These are phyloP conservation scores for Synergus gifuensis DNA, from an alignment of 2,888 invertebrate genomes.

Conservation along the genomic window DNA sequence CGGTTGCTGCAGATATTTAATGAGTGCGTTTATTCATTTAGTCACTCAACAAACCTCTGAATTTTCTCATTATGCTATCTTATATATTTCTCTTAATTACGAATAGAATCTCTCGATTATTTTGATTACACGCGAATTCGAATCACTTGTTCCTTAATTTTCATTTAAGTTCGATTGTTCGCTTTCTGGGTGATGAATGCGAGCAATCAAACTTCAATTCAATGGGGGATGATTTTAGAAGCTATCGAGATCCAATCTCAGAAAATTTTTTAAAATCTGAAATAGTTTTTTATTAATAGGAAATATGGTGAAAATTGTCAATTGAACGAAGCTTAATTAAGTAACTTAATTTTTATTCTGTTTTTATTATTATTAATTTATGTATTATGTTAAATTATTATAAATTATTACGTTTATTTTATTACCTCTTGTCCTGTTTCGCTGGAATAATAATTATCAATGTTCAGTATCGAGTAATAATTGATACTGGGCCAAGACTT, in stretches of 20 bases:
- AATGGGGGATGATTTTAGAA: not conserved
- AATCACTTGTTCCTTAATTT: not conserved
- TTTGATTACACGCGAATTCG: not conserved
- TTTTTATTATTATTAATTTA: no score
- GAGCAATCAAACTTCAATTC: conserved; percentile 14
- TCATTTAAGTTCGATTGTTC: conserved; percentile 17
- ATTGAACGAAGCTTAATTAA: not conserved
- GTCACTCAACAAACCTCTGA: not conserved
- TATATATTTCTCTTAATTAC: not conserved
- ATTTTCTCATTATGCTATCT: not conserved
- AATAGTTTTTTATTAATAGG: no score
- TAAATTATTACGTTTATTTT: not conserved
- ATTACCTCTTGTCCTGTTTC: conserved; percentile 34
- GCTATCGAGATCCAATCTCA: not conserved
- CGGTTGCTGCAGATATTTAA: conserved; percentile 22
- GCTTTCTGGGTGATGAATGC: not conserved
- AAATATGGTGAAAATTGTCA: not conserved
- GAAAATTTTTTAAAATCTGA: not conserved
- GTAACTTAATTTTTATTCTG: not conserved
- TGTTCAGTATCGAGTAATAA: not conserved
- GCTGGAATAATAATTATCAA: not conserved
- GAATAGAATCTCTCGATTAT: not conserved
- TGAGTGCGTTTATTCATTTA: not conserved
- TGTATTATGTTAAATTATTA: no score
- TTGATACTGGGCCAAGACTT: conserved; percentile 12